These are phyloP conservation scores for Leucania comma DNA, from an alignment of 2,888 invertebrate genomes.

Conservation along the genomic window DNA sequence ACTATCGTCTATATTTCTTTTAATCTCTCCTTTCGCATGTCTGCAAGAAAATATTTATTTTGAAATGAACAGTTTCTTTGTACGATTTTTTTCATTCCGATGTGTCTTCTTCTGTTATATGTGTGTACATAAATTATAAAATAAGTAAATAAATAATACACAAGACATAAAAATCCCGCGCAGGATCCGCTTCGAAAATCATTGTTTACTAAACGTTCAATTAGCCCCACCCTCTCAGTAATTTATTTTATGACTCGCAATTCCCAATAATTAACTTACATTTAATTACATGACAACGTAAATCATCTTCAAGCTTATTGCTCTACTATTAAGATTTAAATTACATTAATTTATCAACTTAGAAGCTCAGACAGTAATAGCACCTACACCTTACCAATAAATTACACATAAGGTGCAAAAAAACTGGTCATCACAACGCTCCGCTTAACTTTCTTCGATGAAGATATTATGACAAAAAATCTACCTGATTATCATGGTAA, in stretches of 20 bases:
- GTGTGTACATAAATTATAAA: too few relatives aligned
- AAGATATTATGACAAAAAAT: constrained; percentile 44
- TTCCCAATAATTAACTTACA: constrained; percentile 6
- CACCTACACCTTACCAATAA: constrained; percentile 10
- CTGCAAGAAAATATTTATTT: too few relatives aligned
- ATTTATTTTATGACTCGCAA: constrained; percentile 22
- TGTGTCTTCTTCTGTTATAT: too few relatives aligned
- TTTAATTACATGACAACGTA: constrained; percentile 28
- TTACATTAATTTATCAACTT: constrained; percentile 36
- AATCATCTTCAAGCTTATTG: constrained; percentile 18
- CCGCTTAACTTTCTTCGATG: constrained; percentile 47
- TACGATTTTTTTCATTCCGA: too few relatives aligned
- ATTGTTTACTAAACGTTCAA: constrained; percentile 4
- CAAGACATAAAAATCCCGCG: too few relatives aligned
- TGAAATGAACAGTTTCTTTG: too few relatives aligned
- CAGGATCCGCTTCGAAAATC: background rate
- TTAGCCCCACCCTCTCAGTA: constrained; percentile 25
- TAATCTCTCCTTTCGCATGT: too few relatives aligned
- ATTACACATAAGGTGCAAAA: constrained; percentile 47
- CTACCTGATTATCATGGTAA: constrained; percentile 45
- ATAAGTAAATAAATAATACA: too few relatives aligned
- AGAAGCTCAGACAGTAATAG: constrained; percentile 25
- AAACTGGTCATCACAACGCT: constrained; percentile 36
- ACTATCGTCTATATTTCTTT: too few relatives aligned
- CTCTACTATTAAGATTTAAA: constrained; percentile 17